Percentiles rank a stretch among this genome's conserved stretches.
phyloP scores from a whole-genome alignment of 2,888 invertebrate species.

The Laothoe populi region DNA sequence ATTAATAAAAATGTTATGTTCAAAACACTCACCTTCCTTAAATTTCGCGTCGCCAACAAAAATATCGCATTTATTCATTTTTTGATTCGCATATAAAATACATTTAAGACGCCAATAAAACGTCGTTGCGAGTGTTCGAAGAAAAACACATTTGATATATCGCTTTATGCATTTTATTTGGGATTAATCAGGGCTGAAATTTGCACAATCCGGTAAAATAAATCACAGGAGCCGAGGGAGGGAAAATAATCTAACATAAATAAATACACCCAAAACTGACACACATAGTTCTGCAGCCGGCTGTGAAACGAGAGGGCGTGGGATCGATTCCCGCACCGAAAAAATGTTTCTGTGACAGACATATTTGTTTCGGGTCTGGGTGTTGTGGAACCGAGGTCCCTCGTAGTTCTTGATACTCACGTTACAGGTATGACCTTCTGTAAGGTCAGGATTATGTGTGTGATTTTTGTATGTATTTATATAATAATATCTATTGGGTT shows the following conservation, averaged over 20 bases:
- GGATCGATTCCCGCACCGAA: too few relatives aligned
- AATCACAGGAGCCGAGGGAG: constrained; percentile 44
- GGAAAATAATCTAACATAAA: constrained; percentile 19
- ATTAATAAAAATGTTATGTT: neutral
- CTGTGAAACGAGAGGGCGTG: too few relatives aligned
- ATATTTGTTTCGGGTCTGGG: too few relatives aligned
- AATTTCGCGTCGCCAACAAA: constrained; percentile 9
- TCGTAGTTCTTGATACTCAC: too few relatives aligned
- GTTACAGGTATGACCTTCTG: neutral
- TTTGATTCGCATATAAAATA: constrained; percentile 69
- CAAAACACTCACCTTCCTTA: neutral
- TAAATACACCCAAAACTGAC: too few relatives aligned
- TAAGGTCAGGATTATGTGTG: too few relatives aligned
- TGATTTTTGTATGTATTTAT: too few relatives aligned
- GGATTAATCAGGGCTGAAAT: constrained; percentile 32
- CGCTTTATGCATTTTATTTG: constrained; percentile 67
- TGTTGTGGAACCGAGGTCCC: too few relatives aligned
- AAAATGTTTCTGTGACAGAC: too few relatives aligned
- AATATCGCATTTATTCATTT: constrained; percentile 49
- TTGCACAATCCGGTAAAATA: constrained; percentile 39
- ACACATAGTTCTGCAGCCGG: too few relatives aligned
- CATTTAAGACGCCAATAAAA: constrained; percentile 72
- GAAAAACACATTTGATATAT: constrained; percentile 60
- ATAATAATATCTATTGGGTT: neutral
- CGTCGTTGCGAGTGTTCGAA: constrained; percentile 48